Evolutionary conservation across 2,113 vertebrate genomes (phyloP), one percentile per base, ranked within the genome.

Genomic region (Marcusenius ussheri): DNA sequence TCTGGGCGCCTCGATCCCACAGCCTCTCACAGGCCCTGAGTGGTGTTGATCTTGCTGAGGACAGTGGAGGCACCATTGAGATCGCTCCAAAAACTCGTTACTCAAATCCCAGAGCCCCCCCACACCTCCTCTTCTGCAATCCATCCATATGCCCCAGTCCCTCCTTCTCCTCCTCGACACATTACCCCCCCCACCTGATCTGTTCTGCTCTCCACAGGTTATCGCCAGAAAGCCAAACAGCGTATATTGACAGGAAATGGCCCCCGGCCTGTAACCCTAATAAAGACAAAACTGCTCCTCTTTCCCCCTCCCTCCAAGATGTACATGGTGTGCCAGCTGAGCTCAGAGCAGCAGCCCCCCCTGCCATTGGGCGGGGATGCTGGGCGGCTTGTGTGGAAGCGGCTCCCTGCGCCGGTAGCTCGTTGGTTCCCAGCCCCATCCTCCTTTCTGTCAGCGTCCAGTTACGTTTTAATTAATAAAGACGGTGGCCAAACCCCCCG

Each of bases 231-330:
- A 88, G 88, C 91, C 85, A 88, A 92, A 90, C 83, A 87, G 88
- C 74, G 80, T 77, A 93, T 92, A 94, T 90, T 92, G 83, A 90
- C 91, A 89, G 87, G 85, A 90, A 90, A 91, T 86, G 89, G 89
- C 92, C 90, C 90, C 70, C 13, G 27, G 91, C 84, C 91, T 66
- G 89, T 83, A 85, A 85, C 35, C 88, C 66, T 91, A 92, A 93
- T 91, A 49, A 93, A 91, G 88, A 92, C 89, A 77, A 91, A 93
- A 91, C 88, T 85, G 88, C 90, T 91, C 27, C 47, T 15, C 74
- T 42, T 89, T 13, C 88, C 31, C 56, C 27, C 88, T 83, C 77
- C 74, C 89, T 56, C 35, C 45, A 46, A 85, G 46, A 85, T 49
- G 46, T 24, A 46, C 24, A 24, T 3, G 15, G 45, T 42, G 21